Evolutionary conservation across 2,888 invertebrate species (phyloP).

Genomic region (Polymixis lichenea): DNA sequence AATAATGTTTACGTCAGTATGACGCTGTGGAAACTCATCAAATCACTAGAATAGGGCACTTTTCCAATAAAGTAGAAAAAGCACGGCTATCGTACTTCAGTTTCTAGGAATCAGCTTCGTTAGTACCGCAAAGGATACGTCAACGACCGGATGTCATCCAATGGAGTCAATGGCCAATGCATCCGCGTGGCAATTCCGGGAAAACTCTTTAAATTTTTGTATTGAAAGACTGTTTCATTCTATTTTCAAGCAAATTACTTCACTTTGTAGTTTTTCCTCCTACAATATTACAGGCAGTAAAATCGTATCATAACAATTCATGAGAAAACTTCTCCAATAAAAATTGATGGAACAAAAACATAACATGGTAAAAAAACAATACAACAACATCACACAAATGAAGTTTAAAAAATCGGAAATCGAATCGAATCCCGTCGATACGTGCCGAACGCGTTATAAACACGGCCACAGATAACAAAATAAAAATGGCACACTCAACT

Average conservation of each 20-base stretch:
- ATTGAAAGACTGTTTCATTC: constrained; percentile 5
- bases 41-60: constrained; percentile 36
- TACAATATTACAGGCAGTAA: neutral
- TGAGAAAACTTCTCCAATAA: neutral
- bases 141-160: constrained; percentile 38
- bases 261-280: constrained; percentile 3
- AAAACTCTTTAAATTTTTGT: constrained; percentile 40
- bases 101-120: constrained; percentile 42
- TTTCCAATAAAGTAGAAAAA: constrained; percentile 33
- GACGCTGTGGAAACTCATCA: constrained; percentile 19
- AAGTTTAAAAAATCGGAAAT: constrained; percentile 46
- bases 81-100: constrained; percentile 9
- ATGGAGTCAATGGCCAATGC: constrained; percentile 36
- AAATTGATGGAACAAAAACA: constrained; percentile 5
- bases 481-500: constrained; percentile 57
- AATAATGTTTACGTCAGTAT: constrained; percentile 37
- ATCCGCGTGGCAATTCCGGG: constrained; percentile 43
- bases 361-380: constrained; percentile 27
- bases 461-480: constrained; percentile 58
- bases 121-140: constrained; percentile 42
- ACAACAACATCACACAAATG: constrained; percentile 47
- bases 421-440: constrained; percentile 40
- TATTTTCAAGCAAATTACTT: constrained; percentile 7
- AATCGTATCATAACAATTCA: constrained; percentile 2
- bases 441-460: constrained; percentile 56